Evolutionary conservation across 2,888 invertebrate genomes (phyloP).

Genomic region (Orchestes rusci): DNA sequence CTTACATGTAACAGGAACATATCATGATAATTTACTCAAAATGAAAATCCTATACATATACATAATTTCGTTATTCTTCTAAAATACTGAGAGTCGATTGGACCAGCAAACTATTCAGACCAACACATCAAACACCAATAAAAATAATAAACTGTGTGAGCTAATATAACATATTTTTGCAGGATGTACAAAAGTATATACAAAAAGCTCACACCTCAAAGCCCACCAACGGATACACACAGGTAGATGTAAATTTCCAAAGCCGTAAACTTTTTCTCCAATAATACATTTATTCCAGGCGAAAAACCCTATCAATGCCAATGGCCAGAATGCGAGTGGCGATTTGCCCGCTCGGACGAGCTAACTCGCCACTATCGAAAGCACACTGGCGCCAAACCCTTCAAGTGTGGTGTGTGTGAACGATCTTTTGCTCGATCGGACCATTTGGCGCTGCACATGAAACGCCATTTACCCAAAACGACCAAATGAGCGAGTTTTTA

Average conservation of each 20-base stretch:
- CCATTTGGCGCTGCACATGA: slow-evolving; percentile 94
- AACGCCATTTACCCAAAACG: slow-evolving; percentile 88
- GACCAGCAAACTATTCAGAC: too few species aligned
- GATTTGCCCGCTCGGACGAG: slow-evolving; percentile 94
- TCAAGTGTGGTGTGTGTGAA: slow-evolving; percentile 93
- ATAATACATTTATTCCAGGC: slow-evolving; percentile 52
- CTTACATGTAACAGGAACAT: too few species aligned
- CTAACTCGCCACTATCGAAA: slow-evolving; percentile 94
- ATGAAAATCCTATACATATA: too few species aligned
- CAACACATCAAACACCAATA: too few species aligned
- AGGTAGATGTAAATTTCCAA: slow-evolving; percentile 53
- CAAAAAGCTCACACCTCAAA: slow-evolving; percentile 95
- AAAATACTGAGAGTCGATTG: too few species aligned
- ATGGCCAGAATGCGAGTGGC: slow-evolving; percentile 97
- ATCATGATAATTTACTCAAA: too few species aligned
- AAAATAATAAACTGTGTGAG: too few species aligned
- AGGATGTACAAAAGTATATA: slow-evolving; percentile 96
- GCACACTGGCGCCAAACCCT: slow-evolving; percentile 95
- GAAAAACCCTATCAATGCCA: slow-evolving; percentile 97
- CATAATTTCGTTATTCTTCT: too few species aligned
- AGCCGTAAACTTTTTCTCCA: background rate
- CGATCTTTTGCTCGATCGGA: slow-evolving; percentile 92
- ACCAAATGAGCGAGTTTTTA: slow-evolving; percentile 49
- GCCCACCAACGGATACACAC: slow-evolving; percentile 97
- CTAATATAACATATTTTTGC: slow-evolving; percentile 29